Conservation (phyloP, 2,113 vertebrate genomes). For the Pavo muticus region DNA sequence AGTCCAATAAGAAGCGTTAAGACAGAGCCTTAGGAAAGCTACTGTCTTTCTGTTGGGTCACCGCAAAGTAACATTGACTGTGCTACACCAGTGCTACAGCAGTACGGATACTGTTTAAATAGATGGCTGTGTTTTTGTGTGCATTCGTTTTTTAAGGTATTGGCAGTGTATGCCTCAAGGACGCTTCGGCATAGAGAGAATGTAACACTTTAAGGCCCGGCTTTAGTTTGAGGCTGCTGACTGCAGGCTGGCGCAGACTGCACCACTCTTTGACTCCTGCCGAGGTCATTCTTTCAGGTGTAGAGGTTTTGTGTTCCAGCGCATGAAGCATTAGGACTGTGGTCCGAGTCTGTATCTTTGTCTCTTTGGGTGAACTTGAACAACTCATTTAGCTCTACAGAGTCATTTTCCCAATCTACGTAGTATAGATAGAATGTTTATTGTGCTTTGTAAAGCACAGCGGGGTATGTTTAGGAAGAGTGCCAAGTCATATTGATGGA, state of each 20-base stretch:
- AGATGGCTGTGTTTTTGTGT: background rate
- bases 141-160: conserved; percentile 3
- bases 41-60: background rate
- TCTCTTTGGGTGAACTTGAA: background rate
- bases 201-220: conserved; percentile 4
- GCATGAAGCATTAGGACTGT: background rate
- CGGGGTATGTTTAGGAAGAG: background rate
- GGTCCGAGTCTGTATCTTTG: background rate
- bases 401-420: background rate
- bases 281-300: background rate
- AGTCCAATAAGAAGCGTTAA: background rate
- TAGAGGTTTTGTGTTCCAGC: background rate
- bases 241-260: conserved; percentile 8
- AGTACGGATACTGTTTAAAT: conserved; percentile 22
- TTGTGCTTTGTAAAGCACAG: background rate
- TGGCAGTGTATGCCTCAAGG: conserved; percentile 13
- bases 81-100: background rate
- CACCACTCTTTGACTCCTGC: background rate
- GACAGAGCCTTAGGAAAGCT: background rate
- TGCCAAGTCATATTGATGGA: background rate
- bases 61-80: background rate
- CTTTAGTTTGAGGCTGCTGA: background rate
- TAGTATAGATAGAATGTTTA: background rate
- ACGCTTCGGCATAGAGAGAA: background rate
- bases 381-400: background rate